Base-by-base conservation (phyloP, 2,888 invertebrate species). In the Allolobophora icterica region DNA sequence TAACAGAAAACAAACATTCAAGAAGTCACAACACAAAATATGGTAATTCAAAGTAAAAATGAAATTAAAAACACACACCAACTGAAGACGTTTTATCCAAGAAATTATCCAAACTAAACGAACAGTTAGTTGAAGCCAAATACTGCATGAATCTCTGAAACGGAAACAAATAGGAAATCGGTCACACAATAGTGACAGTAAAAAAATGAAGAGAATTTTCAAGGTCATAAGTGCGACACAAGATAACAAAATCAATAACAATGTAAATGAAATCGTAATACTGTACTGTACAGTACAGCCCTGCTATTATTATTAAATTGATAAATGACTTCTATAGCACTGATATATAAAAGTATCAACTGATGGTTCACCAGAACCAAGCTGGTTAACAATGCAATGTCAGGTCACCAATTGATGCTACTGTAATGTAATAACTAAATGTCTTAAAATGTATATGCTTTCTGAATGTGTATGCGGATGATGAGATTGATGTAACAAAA, bases 41-140 rank as follows among this genome's bases (percentile, higher is more conserved):
- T 2, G 5, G 71, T 17, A n/a, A 71, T n/a, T 71, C n/a, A n/a
- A 71, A 71, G n/a, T 5, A n/a, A 71, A 58, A 71, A 71, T 71
- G 8, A 71, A 71, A 71, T 71, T 30, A 34, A 40, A 45, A 45
- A 42, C 19, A 83, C 45, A 96, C 97, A 98, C 99, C 99, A 97
- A 99, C 98, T 91, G 98, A 98, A 95, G 98, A 98, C 94, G 98
- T 97, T 96, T 99, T 99, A 96, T 99, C 99, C 96, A 99, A 96
- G 96, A 99, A 99, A 96, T 97, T 98, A 96, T 97, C 98, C 95
- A 99, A 97, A 96, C 99, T 99, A 97, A 99, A 99, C 94, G 98
- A 98, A 95, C 99, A 99, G 96, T 99, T 99, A 96, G 98, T 99
- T 94, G 99, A 99, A 92, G 99, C 99, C 96, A 99, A 96, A 96